phyloP scores from a whole-genome alignment of 1,140 invertebrate genomes.

The Lamellibrachia luymesi region DNA sequence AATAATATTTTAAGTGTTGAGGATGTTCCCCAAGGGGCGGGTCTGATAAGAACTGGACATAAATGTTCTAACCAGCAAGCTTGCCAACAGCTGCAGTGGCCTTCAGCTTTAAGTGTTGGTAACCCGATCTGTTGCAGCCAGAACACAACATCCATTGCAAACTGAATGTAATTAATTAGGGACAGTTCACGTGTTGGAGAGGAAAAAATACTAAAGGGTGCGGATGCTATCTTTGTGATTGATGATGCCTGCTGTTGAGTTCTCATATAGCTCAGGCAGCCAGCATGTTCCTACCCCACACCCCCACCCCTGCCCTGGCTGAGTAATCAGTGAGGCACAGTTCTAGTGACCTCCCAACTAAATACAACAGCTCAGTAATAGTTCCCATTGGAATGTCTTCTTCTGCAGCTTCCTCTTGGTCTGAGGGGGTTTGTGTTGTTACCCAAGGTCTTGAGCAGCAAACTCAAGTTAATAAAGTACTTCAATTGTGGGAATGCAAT shows the following conservation, averaged over 20 bases:
- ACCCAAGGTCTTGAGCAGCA: neutral
- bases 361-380: neutral
- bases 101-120: neutral
- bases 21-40: neutral
- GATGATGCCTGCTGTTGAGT: neutral
- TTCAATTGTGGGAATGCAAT: neutral
- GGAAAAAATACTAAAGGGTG: neutral
- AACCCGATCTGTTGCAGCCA: neutral
- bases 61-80: neutral
- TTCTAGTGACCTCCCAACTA: neutral
- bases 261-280: neutral
- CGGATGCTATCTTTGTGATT: neutral
- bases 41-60: neutral
- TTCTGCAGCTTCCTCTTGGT: neutral
- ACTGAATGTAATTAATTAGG: slow-evolving; percentile 1
- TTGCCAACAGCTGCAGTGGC: neutral
- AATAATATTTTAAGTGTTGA: neutral
- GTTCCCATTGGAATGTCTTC: neutral
- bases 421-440: neutral
- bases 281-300: neutral
- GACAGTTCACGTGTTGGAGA: neutral
- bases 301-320: neutral
- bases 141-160: neutral
- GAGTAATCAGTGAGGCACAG: neutral
- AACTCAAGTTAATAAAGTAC: neutral